Evolutionary conservation across 2,797 vertebrate genomes (phyloP).

Genomic region (Anabacerthia variegaticeps): DNA sequence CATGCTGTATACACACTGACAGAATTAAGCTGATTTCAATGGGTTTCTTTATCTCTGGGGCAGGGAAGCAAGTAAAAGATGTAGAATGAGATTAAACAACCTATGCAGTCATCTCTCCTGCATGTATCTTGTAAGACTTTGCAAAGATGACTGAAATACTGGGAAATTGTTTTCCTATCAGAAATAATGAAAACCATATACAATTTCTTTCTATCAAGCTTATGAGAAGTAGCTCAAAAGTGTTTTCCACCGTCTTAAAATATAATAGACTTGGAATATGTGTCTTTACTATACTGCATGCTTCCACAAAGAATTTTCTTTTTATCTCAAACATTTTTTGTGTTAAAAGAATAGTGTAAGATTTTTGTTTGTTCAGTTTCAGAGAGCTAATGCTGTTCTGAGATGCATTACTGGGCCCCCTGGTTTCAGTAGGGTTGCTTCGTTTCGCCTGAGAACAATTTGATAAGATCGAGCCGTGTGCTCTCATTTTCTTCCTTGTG

Average conservation of each 20-base stretch:
- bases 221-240: neutral
- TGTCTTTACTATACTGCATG: neutral
- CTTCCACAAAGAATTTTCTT: neutral
- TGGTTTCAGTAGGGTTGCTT: neutral
- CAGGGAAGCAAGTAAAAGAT: neutral
- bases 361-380: neutral
- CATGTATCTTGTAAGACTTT: neutral
- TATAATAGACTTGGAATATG: neutral
- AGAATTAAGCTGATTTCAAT: neutral
- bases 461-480: neutral
- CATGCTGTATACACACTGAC: fast-evolving
- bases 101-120: neutral
- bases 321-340: neutral
- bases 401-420: neutral
- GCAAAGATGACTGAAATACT: neutral
- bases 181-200: neutral
- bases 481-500: conserved; percentile 50
- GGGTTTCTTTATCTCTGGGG: neutral
- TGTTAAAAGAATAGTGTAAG: neutral
- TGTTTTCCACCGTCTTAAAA: neutral
- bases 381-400: neutral
- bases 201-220: neutral
- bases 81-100: neutral
- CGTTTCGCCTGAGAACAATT: neutral
- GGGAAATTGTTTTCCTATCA: neutral